Evolutionary conservation across 2,888 invertebrate species (phyloP).

Genomic region (Morpho deidamia): DNA sequence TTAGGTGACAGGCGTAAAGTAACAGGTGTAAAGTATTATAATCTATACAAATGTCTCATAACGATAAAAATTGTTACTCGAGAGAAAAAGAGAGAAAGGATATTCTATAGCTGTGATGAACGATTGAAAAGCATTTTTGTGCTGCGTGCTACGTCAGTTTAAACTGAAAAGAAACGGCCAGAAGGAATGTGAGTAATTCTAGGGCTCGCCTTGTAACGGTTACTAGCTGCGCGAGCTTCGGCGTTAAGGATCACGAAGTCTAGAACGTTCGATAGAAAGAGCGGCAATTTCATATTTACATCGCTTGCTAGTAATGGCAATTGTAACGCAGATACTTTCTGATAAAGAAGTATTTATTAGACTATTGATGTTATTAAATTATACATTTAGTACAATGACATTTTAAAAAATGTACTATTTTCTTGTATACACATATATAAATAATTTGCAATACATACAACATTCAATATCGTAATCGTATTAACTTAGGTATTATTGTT

Average conservation of each 20-base stretch:
- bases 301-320: slow-evolving; percentile 33
- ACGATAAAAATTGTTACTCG: slow-evolving; percentile 45
- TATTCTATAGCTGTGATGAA: slow-evolving; percentile 76
- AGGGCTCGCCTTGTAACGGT: slow-evolving; percentile 39
- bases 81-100: slow-evolving; percentile 49
- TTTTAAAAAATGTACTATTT: slow-evolving; percentile 44
- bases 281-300: slow-evolving; percentile 28
- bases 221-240: slow-evolving; percentile 7
- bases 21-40: slow-evolving; percentile 65
- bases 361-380: slow-evolving; percentile 60
- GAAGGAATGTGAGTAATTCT: slow-evolving; percentile 33
- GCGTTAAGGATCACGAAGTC: background rate
- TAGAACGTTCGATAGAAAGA: background rate
- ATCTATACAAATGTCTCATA: slow-evolving; percentile 49
- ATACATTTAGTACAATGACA: slow-evolving; percentile 66
- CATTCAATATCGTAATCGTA: slow-evolving; percentile 52
- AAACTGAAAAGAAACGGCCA: slow-evolving; percentile 26
- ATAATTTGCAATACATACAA: slow-evolving; percentile 52
- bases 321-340: slow-evolving; percentile 50
- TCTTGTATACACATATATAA: slow-evolving; percentile 23
- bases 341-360: slow-evolving; percentile 43
- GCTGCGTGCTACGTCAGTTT: slow-evolving; percentile 52
- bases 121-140: slow-evolving; percentile 67
- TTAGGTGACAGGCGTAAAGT: slow-evolving; percentile 55
- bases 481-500: slow-evolving; percentile 65